These are phyloP conservation scores for Macaria liturata DNA, from an alignment of 2,888 invertebrate species.

Conservation along the genomic window DNA sequence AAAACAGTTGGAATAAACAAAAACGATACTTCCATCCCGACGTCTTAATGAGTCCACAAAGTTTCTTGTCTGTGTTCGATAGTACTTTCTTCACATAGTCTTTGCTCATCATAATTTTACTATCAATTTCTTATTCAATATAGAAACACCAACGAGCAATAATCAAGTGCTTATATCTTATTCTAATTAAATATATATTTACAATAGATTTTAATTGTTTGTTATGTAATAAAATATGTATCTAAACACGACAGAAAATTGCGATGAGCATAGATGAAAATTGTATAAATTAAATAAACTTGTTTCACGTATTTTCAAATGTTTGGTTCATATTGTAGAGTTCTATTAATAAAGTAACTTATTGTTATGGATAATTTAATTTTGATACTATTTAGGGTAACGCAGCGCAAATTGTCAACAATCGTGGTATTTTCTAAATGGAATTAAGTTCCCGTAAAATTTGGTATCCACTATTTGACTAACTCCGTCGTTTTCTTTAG, in stretches of 20 bases:
- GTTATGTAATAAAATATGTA: slow-evolving; percentile 30
- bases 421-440: slow-evolving; percentile 67
- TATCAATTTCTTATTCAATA: slow-evolving; percentile 4
- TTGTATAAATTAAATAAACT: slow-evolving; percentile 50
- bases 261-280: slow-evolving; percentile 66
- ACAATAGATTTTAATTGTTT: slow-evolving; percentile 34
- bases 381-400: slow-evolving; percentile 43
- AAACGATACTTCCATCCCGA: no score
- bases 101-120: slow-evolving; percentile 71
- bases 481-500: slow-evolving; percentile 58
- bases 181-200: slow-evolving; percentile 40
- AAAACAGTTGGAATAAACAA: no score
- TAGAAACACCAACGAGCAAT: slow-evolving; percentile 40
- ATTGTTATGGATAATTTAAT: slow-evolving; percentile 42
- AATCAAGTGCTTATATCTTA: slow-evolving; percentile 43
- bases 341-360: slow-evolving; percentile 44
- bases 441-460: slow-evolving; percentile 80
- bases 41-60: background rate
- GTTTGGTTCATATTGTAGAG: slow-evolving; percentile 55
- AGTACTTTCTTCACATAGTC: slow-evolving; percentile 30
- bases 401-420: slow-evolving; percentile 52
- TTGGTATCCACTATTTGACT: slow-evolving; percentile 34
- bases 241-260: slow-evolving; percentile 44
- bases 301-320: slow-evolving; percentile 82
- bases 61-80: background rate